These are phyloP conservation scores for Gyrodactylus salaris DNA, from an alignment of 1,140 invertebrate species.

Conservation along the genomic window DNA sequence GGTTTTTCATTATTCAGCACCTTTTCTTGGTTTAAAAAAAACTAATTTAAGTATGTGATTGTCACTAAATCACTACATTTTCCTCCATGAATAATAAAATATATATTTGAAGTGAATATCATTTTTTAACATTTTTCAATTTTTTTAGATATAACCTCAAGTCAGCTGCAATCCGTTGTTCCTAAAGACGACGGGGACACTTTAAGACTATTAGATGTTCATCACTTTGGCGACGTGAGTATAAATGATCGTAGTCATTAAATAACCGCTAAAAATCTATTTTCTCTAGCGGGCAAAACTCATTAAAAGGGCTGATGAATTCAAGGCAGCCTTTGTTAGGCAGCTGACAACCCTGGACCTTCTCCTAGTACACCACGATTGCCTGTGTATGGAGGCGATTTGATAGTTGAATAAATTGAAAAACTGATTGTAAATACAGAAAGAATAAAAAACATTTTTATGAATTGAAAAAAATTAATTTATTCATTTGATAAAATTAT, in stretches of 20 bases:
- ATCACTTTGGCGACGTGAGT: background rate
- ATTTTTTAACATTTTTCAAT: too few species aligned
- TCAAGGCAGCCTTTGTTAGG: background rate
- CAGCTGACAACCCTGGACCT: background rate
- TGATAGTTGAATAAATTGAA: too few species aligned
- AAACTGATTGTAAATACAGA: too few species aligned
- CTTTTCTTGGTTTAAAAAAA: too few species aligned
- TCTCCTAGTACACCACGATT: background rate
- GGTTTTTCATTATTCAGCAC: too few species aligned
- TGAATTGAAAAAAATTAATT: too few species aligned
- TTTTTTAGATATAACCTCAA: background rate
- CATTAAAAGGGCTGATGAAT: background rate
- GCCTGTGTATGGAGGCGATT: background rate
- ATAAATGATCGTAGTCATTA: too few species aligned
- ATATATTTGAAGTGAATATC: background rate
- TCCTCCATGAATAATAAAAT: too few species aligned
- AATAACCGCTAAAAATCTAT: background rate
- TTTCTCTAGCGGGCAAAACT: background rate
- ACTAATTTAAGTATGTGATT: too few species aligned
- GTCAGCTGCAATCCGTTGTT: background rate
- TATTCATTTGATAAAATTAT: too few species aligned
- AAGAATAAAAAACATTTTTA: too few species aligned
- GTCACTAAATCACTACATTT: too few species aligned
- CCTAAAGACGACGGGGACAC: background rate
- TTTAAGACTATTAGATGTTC: background rate